phyloP scores from a whole-genome alignment of 2,113 vertebrate genomes.

The Tretioscincus oriximinensis region DNA sequence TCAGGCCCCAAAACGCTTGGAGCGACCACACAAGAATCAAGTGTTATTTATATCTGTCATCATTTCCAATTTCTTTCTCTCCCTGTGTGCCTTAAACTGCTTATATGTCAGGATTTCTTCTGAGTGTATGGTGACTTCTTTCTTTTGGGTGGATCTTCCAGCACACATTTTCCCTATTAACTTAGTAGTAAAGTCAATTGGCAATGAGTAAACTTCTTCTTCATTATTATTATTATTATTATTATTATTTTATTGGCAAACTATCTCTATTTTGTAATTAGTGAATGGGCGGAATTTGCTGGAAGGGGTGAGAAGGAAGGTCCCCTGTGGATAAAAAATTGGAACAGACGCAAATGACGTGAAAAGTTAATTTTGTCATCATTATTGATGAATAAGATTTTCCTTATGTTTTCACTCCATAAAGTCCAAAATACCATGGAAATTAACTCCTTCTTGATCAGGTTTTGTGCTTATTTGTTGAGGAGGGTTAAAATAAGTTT shows the following conservation, averaged over 20 bases:
- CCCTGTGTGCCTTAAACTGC: constrained; percentile 5
- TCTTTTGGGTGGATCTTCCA: constrained; percentile 56
- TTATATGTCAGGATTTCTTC: constrained; percentile 30
- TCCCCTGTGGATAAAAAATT: constrained; percentile 54
- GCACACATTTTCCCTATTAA: constrained; percentile 61
- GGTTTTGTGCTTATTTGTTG: constrained; percentile 19
- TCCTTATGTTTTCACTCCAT: constrained; percentile 25
- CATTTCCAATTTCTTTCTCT: not conserved
- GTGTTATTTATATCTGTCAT: constrained; percentile 7
- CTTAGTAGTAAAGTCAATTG: constrained; percentile 55
- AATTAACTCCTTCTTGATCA: constrained; percentile 40
- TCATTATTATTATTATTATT: constrained; percentile 22
- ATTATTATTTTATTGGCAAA: constrained; percentile 14
- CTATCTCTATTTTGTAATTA: constrained; percentile 54
- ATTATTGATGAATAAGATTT: constrained; percentile 53
- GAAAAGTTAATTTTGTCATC: constrained; percentile 54
- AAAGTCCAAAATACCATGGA: constrained; percentile 22
- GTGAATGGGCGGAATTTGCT: constrained; percentile 52
- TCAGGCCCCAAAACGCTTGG: not conserved
- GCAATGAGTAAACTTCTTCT: constrained; percentile 51
- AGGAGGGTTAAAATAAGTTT: not conserved
- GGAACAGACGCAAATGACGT: constrained; percentile 40
- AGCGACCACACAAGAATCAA: constrained; percentile 13
- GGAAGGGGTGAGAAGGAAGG: constrained; percentile 38
- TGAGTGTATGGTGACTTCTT: constrained; percentile 40